phyloP scores from a whole-genome alignment of 2,113 vertebrate species.

The Gila orcuttii region DNA sequence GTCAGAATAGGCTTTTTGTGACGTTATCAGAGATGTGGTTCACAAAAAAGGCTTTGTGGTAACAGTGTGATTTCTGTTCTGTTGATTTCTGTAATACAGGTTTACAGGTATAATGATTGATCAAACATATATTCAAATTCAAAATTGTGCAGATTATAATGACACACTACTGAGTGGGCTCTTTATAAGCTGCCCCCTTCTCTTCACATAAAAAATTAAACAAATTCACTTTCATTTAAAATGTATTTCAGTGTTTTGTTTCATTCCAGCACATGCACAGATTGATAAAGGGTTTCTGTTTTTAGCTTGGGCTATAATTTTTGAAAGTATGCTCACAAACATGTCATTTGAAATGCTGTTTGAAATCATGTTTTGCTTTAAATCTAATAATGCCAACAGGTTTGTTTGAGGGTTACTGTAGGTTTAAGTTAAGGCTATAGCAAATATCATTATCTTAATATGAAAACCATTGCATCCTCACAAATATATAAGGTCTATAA shows the following conservation, averaged over 20 bases:
- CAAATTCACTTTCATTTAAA: background rate
- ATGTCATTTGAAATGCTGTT: background rate
- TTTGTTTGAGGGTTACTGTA: background rate
- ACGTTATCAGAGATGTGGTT: background rate
- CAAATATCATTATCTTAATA: background rate
- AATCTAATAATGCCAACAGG: background rate
- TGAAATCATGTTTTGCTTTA: background rate
- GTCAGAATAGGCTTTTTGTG: background rate
- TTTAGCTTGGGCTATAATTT: background rate
- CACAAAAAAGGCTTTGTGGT: background rate
- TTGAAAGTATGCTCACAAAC: background rate
- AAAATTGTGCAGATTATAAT: background rate
- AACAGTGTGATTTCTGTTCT: background rate
- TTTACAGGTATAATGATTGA: background rate
- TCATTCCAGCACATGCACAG: background rate
- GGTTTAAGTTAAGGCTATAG: background rate
- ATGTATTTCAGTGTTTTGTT: background rate
- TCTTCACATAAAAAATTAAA: background rate
- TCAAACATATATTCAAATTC: background rate
- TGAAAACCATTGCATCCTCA: background rate
- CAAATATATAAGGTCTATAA: background rate
- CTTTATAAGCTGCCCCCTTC: background rate
- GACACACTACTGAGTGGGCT: background rate
- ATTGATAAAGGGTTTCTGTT: background rate
- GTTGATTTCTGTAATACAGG: no score